phyloP scores from a whole-genome alignment of 2,113 vertebrate species.

The Rhabdomys dilectus region DNA sequence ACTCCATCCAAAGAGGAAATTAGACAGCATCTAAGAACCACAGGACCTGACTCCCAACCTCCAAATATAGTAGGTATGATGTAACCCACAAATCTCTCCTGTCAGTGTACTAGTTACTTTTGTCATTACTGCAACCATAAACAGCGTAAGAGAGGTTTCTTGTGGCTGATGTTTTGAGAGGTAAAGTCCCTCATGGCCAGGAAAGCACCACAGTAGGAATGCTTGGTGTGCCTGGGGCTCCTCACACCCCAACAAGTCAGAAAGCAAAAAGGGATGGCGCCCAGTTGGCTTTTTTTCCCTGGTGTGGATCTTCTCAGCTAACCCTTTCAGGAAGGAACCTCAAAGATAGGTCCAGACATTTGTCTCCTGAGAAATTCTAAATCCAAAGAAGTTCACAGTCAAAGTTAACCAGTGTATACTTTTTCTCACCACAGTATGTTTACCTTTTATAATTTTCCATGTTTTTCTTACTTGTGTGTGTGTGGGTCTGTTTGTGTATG shows the following conservation, averaged over 20 bases:
- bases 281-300: neutral
- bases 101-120: neutral
- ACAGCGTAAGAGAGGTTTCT: no score
- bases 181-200: fast-evolving
- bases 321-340: neutral
- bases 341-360: neutral
- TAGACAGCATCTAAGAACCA: neutral
- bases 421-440: neutral
- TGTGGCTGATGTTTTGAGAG: neutral
- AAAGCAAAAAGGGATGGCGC: neutral
- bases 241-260: neutral
- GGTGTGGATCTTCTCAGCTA: neutral
- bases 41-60: neutral
- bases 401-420: neutral
- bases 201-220: neutral
- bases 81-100: neutral
- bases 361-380: neutral
- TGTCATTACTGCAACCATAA: neutral
- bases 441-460: neutral
- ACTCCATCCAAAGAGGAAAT: neutral
- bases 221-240: neutral
- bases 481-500: no score
- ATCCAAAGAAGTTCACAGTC: neutral
- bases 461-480: no score
- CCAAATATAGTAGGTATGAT: neutral